Evolutionary conservation across 2,888 invertebrate genomes (phyloP).

Genomic region (Cataglyphis livida): DNA sequence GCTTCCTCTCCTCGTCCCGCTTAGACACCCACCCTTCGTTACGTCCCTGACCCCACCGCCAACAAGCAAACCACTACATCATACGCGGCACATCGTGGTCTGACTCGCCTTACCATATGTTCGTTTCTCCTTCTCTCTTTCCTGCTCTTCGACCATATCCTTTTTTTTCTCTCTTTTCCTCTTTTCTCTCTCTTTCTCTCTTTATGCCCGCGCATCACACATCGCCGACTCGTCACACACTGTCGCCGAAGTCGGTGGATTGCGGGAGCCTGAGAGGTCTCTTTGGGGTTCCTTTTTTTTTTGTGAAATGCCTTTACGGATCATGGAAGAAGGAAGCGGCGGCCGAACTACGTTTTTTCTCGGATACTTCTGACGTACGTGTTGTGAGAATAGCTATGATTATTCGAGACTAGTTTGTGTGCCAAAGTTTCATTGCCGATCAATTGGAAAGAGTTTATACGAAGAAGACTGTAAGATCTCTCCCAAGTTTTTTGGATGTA

Average conservation of each 20-base stretch:
- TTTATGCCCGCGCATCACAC: constrained; percentile 60
- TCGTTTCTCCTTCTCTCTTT: constrained; percentile 51
- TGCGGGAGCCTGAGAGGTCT: constrained; percentile 25
- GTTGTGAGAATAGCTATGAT: constrained; percentile 28
- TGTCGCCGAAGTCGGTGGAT: constrained; percentile 60
- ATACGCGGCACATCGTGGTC: constrained; percentile 68
- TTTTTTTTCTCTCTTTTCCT: constrained; percentile 33
- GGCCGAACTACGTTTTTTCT: constrained; percentile 17
- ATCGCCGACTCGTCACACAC: constrained; percentile 62
- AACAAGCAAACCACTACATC: constrained; percentile 74
- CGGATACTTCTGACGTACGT: constrained; percentile 31
- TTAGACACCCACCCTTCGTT: constrained; percentile 68
- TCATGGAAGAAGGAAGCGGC: constrained; percentile 40
- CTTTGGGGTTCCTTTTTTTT: constrained; percentile 37
- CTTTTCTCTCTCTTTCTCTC: constrained; percentile 36
- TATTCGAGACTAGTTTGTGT: constrained; percentile 16
- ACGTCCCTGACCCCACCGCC: constrained; percentile 74
- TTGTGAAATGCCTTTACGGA: constrained; percentile 25
- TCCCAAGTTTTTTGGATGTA: neutral
- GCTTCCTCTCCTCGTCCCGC: constrained; percentile 69
- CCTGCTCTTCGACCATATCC: constrained; percentile 27
- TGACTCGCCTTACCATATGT: constrained; percentile 58
- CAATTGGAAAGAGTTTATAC: constrained; percentile 7
- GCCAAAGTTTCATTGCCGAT: constrained; percentile 10
- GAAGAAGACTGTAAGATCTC: constrained; percentile 4